Conservation (phyloP, 2,113 vertebrate species). For the Dascyllus trimaculatus region DNA sequence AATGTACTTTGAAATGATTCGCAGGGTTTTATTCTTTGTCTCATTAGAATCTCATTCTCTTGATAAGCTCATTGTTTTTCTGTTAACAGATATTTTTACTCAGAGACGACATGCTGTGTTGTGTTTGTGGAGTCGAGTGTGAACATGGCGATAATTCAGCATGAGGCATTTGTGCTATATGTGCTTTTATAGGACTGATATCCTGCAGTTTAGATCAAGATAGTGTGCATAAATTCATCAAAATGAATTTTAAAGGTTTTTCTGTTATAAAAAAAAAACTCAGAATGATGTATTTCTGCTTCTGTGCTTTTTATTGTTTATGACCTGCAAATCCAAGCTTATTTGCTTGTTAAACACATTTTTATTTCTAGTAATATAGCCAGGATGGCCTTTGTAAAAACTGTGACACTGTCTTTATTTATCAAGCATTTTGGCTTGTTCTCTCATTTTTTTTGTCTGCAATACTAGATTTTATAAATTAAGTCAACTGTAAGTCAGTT, state of each 20-base stretch:
- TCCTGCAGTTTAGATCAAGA: constrained; percentile 34
- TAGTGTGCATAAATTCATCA: constrained; percentile 43
- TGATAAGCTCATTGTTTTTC: constrained; percentile 25
- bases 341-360: constrained; percentile 18
- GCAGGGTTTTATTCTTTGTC: constrained; percentile 29
- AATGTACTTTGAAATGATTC: constrained; percentile 32
- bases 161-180: constrained; percentile 47
- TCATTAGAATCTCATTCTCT: constrained; percentile 20
- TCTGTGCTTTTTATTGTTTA: constrained; percentile 3
- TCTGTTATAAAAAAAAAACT: constrained; percentile 12
- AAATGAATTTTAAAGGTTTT: constrained; percentile 16
- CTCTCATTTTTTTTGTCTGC: not conserved
- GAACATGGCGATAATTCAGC: constrained; percentile 56
- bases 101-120: not conserved
- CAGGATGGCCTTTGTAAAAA: not conserved
- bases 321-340: not conserved
- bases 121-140: constrained; percentile 27
- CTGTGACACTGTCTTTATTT: not conserved
- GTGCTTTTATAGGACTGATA: constrained; percentile 14
- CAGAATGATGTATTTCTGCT: not conserved
- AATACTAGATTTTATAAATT: not conserved
- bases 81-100: constrained; percentile 18
- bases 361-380: not conserved
- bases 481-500: not conserved
- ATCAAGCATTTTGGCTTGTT: not conserved